Base-by-base conservation (phyloP, 2,888 invertebrate genomes). In the Apotomis turbidana region DNA sequence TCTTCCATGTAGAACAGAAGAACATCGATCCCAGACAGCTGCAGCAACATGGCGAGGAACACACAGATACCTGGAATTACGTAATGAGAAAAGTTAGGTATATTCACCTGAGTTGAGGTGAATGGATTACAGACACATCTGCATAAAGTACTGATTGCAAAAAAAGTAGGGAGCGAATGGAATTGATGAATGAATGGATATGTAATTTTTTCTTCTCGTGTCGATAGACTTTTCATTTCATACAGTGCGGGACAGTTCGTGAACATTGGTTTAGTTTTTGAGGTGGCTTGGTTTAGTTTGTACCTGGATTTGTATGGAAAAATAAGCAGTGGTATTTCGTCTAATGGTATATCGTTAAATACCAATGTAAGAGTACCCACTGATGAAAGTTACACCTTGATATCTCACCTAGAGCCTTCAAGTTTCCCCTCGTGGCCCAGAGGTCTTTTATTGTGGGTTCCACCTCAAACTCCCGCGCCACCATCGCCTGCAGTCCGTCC, bases 21-120 rank as follows among this genome's bases (percentile, higher is more conserved):
- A 0, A 97, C 96, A 82, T 97, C 97, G 74, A 97, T 96, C 0
- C 97, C 97, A 0, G 96, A 96, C 54, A 97, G 88, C 83, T 98
- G 98, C 79, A 98, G 97, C 81, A 97, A 95, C 80, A 95, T 93
- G 74, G 97, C 96, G 73, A 98, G 91, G 64, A 95, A 95, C 61
- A 95, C 95, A 57, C 96, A 96, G 74, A 96, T 95, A 73, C 93
- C 92, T 92, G 72, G 36, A 49, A 12, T 15, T 54, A 9, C n/a
- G 12, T 10, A n/a, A 46, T 36, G 12, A n/a, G 49, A 49, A 41
- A 27, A 27, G 27, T 27, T 27, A 27, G 27, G 27, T 27, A 27
- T 27, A 27, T 1, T 27, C 27, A 27, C 27, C 27, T 27, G 27
- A 27, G 27, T 27, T 27, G 2, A 27, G 27, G 27, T 27, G 27